These are phyloP conservation scores for Gobio occitaniae DNA, from an alignment of 2,797 vertebrate genomes.

Conservation along the genomic window DNA sequence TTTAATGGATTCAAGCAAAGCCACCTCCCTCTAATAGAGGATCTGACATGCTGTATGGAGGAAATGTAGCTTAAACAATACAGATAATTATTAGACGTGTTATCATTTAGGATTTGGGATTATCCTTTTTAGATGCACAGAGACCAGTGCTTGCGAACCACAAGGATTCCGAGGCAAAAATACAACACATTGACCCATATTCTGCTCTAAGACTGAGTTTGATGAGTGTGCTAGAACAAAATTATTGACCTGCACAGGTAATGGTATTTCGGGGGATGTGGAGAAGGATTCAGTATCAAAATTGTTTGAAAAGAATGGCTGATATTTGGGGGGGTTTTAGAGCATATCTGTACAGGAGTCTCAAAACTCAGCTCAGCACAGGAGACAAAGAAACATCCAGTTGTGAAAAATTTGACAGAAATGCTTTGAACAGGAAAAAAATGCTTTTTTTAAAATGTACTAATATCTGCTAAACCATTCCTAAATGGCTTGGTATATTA, in stretches of 20 bases:
- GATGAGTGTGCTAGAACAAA: constrained; percentile 26
- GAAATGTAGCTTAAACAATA: constrained; percentile 35
- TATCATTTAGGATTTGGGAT: neutral
- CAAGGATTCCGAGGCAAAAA: neutral
- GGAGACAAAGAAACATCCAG: constrained; percentile 20
- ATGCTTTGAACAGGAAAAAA: neutral
- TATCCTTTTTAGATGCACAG: neutral
- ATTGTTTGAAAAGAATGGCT: neutral
- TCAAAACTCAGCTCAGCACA: constrained; percentile 21
- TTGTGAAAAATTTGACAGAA: neutral
- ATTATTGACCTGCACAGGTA: neutral
- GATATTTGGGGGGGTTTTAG: neutral
- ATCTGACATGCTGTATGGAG: constrained; percentile 36
- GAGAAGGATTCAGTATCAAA: neutral
- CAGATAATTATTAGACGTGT: neutral
- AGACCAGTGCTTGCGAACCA: neutral
- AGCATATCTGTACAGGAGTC: neutral
- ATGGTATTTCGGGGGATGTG: constrained; percentile 13
- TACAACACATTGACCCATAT: constrained; percentile 47
- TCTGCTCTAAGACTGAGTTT: constrained; percentile 32
- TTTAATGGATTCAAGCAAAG: constrained; percentile 56
- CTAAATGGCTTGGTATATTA: neutral
- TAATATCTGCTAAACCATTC: neutral
- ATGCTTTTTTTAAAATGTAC: neutral
- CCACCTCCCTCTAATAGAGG: constrained; percentile 51